These are phyloP conservation scores for Scrobipalpa atriplicella DNA, from an alignment of 2,888 invertebrate species.

Conservation along the genomic window DNA sequence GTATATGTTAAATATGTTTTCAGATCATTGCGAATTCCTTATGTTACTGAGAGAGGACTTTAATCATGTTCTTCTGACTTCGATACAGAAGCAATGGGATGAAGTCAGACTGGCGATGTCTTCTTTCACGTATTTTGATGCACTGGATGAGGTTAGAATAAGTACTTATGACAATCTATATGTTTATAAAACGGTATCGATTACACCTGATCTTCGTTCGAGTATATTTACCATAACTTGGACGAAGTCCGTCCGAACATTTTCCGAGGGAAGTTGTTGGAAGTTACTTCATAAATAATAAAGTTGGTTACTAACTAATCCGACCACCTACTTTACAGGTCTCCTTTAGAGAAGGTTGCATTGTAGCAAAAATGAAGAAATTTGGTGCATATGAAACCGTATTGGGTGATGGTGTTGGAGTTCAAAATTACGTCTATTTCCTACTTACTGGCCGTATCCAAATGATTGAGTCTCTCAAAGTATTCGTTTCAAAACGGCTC, in stretches of 20 bases:
- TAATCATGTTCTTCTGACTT: slow-evolving; percentile 82
- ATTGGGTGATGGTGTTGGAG: slow-evolving; percentile 77
- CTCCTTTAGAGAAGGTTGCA: slow-evolving; percentile 85
- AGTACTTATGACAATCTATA: no score
- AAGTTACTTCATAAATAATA: no score
- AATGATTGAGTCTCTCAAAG: slow-evolving; percentile 82
- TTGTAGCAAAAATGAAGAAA: slow-evolving; percentile 83
- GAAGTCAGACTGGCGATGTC: slow-evolving; percentile 82
- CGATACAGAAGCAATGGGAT: slow-evolving; percentile 84
- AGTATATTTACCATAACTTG: no score
- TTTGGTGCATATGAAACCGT: slow-evolving; percentile 81
- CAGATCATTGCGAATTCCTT: slow-evolving; percentile 84
- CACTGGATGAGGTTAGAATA: slow-evolving; percentile 77
- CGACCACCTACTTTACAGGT: slow-evolving; percentile 51
- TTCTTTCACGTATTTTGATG: slow-evolving; percentile 85
- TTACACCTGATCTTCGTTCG: no score
- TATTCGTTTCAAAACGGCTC: slow-evolving; percentile 58
- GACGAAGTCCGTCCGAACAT: no score
- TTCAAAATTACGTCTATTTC: slow-evolving; percentile 79
- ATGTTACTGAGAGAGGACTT: slow-evolving; percentile 85
- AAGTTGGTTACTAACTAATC: no score
- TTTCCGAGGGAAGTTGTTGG: no score
- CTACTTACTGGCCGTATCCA: slow-evolving; percentile 83
- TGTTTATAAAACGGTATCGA: no score
- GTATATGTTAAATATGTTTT: background rate